Conservation (phyloP, 92 coral and sea anemone species). For the Plumapathes pennacea region DNA sequence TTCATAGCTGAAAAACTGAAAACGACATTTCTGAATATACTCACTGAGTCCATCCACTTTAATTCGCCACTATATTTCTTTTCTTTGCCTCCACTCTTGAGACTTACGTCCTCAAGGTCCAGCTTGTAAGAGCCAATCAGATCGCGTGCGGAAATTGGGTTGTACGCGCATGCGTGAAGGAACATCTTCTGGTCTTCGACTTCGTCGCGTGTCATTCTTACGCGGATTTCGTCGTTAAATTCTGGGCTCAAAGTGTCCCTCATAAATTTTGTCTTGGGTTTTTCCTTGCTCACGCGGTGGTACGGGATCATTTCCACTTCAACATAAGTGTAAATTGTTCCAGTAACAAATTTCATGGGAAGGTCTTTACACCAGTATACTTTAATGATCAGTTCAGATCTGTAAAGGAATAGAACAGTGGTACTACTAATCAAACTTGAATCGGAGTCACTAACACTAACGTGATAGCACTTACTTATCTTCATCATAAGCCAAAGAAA, state of each 20-base stretch:
- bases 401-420: slow-evolving; percentile 4
- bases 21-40: slow-evolving; percentile 4
- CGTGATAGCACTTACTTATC: slow-evolving; percentile 58
- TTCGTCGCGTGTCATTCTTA: slow-evolving; percentile 79
- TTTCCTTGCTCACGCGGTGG: slow-evolving; percentile 71
- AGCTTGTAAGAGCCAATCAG: slow-evolving; percentile 84
- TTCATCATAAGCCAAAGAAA: slow-evolving; percentile 77
- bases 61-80: slow-evolving; percentile 57
- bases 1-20: neutral
- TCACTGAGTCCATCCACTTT: slow-evolving; percentile 90
- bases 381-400: slow-evolving; percentile 71
- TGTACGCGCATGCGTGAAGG: slow-evolving; percentile 84
- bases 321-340: slow-evolving; percentile 83
- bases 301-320: slow-evolving; percentile 91
- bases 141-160: slow-evolving; percentile 91
- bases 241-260: slow-evolving; percentile 78
- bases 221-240: slow-evolving; percentile 76
- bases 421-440: neutral
- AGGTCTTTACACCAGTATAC: slow-evolving; percentile 68
- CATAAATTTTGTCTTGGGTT: slow-evolving; percentile 80
- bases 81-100: slow-evolving; percentile 63
- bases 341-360: slow-evolving; percentile 85
- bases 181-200: slow-evolving; percentile 83
- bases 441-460: neutral
- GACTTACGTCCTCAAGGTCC: slow-evolving; percentile 60